Conservation (phyloP, 1,140 invertebrate species). For the Leptinotarsa defecta region DNA sequence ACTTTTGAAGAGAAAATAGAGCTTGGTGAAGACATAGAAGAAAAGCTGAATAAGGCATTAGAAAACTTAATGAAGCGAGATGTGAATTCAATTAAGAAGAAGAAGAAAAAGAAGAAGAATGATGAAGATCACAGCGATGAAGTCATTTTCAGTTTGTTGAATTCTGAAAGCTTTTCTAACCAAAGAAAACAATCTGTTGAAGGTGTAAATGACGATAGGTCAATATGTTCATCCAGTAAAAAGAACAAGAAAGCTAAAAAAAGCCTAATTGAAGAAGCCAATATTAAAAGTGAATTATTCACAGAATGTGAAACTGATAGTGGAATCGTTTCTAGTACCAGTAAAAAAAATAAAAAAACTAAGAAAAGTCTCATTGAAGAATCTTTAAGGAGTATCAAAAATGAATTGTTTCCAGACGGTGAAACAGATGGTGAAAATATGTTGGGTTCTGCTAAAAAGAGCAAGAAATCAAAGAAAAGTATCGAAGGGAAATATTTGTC, state of each 20-base stretch:
- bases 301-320: not conserved
- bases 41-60: constrained; percentile 33
- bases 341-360: not conserved
- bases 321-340: not conserved
- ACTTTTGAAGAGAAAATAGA: constrained; percentile 36
- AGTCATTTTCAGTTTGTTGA: not conserved
- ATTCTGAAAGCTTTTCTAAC: not conserved
- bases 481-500: not conserved
- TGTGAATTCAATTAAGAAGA: constrained; percentile 4
- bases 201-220: not conserved
- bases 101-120: constrained; percentile 20
- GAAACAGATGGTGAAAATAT: not conserved
- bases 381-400: not conserved
- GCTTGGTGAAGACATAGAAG: constrained; percentile 31
- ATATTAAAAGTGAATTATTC: not conserved
- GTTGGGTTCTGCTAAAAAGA: constrained; percentile 12
- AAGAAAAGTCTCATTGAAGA: not conserved
- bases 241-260: not conserved
- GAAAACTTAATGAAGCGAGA: constrained; percentile 28
- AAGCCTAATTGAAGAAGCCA: not conserved
- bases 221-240: not conserved
- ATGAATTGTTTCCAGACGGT: not conserved
- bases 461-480: constrained; percentile 12
- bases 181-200: not conserved
- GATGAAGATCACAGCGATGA: not conserved